Conservation (phyloP, 2,113 vertebrate species). For the Monopterus albus region DNA sequence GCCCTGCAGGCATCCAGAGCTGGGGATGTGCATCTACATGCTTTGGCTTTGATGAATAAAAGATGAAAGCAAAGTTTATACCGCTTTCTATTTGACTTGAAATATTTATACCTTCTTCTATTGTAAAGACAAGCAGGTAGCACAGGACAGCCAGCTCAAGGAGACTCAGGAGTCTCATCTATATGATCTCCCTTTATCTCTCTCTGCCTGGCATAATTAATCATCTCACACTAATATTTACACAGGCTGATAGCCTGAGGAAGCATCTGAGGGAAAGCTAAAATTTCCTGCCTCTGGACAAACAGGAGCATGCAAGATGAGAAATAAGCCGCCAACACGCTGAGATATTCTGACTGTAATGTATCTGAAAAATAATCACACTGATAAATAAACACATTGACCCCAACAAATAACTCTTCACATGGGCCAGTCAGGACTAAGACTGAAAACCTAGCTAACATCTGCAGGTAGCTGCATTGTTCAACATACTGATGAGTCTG, state of each 20-base stretch:
- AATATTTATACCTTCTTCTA: slow-evolving; percentile 74
- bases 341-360: not conserved
- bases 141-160: slow-evolving; percentile 59
- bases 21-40: slow-evolving; percentile 53
- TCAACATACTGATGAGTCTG: no score
- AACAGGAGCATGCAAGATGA: slow-evolving; percentile 42
- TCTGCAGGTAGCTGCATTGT: no score
- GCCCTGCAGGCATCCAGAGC: slow-evolving; percentile 46
- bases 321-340: slow-evolving; percentile 9
- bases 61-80: slow-evolving; percentile 75
- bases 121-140: slow-evolving; percentile 70
- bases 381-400: slow-evolving; percentile 1
- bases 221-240: slow-evolving; percentile 70
- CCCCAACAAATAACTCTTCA: not conserved
- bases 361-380: slow-evolving; percentile 6
- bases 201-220: slow-evolving; percentile 68
- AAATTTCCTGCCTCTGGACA: slow-evolving; percentile 60
- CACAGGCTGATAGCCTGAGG: slow-evolving; percentile 62
- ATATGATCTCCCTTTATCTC: slow-evolving; percentile 44
- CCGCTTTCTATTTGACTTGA: slow-evolving; percentile 74
- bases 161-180: slow-evolving; percentile 61
- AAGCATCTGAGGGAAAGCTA: slow-evolving; percentile 51
- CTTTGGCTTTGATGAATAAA: slow-evolving; percentile 79
- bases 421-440: not conserved
- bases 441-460: not conserved